Evolutionary conservation across 2,888 invertebrate species (phyloP).

Genomic region (Chymomyza fuscimana): DNA sequence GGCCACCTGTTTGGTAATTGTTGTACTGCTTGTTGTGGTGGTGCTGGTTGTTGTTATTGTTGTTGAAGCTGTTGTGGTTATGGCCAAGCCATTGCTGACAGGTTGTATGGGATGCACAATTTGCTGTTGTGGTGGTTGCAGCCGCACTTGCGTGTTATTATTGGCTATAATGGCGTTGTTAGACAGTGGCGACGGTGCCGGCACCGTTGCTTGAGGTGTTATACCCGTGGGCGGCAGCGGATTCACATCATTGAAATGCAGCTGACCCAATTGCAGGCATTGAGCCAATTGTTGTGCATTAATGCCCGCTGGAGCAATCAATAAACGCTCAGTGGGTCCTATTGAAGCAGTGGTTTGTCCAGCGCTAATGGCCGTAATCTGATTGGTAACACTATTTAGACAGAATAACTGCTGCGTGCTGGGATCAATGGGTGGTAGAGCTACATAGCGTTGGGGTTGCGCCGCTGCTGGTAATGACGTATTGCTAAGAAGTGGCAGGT

Average conservation of each 20-base stretch:
- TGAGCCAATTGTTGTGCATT: slow-evolving; percentile 80
- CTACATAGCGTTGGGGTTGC: slow-evolving; percentile 74
- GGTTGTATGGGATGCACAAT: slow-evolving; percentile 78
- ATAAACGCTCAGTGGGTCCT: slow-evolving; percentile 78
- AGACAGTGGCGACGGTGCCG: slow-evolving; percentile 6
- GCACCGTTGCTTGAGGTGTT: slow-evolving; percentile 26
- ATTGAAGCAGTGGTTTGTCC: slow-evolving; percentile 79
- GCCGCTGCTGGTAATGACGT: neutral
- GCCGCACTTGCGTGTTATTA: slow-evolving; percentile 44
- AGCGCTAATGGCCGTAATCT: slow-evolving; percentile 79
- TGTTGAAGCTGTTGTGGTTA: slow-evolving; percentile 56
- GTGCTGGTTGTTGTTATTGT: slow-evolving; percentile 58
- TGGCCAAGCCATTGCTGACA: slow-evolving; percentile 57
- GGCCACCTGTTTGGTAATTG: slow-evolving; percentile 77
- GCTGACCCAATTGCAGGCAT: slow-evolving; percentile 78
- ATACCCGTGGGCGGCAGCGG: slow-evolving; percentile 54
- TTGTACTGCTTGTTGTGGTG: slow-evolving; percentile 61
- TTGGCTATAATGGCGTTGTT: slow-evolving; percentile 42
- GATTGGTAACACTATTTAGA: slow-evolving; percentile 79
- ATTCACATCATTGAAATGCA: slow-evolving; percentile 80
- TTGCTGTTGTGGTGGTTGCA: slow-evolving; percentile 77
- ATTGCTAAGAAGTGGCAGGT: slow-evolving; percentile 31
- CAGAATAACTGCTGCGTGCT: slow-evolving; percentile 79
- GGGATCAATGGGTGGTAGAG: slow-evolving; percentile 78
- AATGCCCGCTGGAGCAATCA: slow-evolving; percentile 80